A percentile compares a stretch with the other conserved stretches of the same genome.
Evolutionary conservation across 2,888 invertebrate genomes (phyloP).

Genomic region (Metopia argyrocephala): DNA sequence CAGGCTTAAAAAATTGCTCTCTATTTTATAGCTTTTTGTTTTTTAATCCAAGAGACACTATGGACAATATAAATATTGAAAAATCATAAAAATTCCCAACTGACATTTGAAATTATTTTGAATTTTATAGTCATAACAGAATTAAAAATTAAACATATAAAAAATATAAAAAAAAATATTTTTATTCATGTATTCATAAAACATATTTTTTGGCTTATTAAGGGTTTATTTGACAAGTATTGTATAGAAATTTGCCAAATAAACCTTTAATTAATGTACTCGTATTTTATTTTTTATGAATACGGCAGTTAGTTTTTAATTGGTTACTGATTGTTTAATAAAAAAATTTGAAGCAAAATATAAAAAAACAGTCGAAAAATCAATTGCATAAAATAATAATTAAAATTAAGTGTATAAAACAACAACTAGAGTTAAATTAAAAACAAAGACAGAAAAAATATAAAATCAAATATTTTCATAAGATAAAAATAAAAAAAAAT

Average conservation of each 20-base stretch:
- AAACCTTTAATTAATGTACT: too few relatives aligned
- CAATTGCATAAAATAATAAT: slow-evolving; percentile 20
- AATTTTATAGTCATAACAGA: background rate
- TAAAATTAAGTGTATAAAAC: slow-evolving; percentile 52
- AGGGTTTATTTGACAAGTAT: too few relatives aligned
- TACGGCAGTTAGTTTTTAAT: too few relatives aligned
- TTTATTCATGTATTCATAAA: background rate
- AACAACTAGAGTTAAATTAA: slow-evolving; percentile 25
- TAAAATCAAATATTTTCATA: slow-evolving; percentile 61
- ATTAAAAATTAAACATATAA: background rate
- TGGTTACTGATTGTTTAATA: background rate
- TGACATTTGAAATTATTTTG: background rate
- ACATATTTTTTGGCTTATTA: too few relatives aligned
- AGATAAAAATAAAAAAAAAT: slow-evolving; percentile 63
- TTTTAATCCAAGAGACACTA: slow-evolving; percentile 39
- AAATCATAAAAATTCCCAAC: background rate
- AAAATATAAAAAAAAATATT: background rate
- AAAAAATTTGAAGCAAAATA: background rate
- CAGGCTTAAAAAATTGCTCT: background rate
- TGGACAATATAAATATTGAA: slow-evolving; percentile 58
- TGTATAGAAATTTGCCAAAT: too few relatives aligned
- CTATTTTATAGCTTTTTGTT: background rate
- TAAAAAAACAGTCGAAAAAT: background rate
- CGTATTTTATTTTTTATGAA: background rate
- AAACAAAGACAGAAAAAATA: slow-evolving; percentile 51